Evolutionary conservation across 1,140 invertebrate genomes (phyloP).

Genomic region (Dendroctonus valens): DNA sequence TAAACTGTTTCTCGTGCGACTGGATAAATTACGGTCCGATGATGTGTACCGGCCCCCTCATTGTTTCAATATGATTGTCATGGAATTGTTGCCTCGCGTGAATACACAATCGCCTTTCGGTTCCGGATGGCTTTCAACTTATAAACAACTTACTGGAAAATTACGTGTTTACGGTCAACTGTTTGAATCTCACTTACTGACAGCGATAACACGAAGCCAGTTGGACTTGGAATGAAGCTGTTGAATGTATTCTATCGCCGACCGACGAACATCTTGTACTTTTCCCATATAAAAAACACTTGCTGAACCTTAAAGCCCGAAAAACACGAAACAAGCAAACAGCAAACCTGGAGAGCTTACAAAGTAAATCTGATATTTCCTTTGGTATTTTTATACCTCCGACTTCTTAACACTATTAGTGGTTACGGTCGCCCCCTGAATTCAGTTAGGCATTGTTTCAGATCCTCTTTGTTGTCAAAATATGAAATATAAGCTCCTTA

Average conservation of each 20-base stretch:
- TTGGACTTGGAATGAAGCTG: no score
- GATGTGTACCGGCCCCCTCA: conserved; percentile 1
- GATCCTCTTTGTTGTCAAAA: conserved; percentile 20
- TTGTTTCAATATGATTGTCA: conserved; percentile 13
- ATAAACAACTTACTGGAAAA: no score
- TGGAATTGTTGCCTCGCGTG: conserved; percentile 12
- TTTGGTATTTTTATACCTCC: background rate
- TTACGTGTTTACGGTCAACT: no score
- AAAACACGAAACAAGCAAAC: no score
- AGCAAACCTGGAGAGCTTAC: background rate
- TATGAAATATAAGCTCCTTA: conserved; percentile 18
- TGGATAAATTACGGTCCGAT: conserved; percentile 11
- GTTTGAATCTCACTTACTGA: no score
- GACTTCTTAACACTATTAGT: background rate
- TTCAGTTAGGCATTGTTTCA: conserved; percentile 13
- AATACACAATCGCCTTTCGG: conserved; percentile 10
- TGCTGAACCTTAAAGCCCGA: no score
- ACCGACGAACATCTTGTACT: no score
- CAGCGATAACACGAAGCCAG: no score
- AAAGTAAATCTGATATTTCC: conserved; percentile 2
- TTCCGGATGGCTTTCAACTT: background rate
- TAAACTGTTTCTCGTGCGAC: conserved; percentile 10
- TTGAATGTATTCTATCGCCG: no score
- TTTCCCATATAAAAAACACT: no score
- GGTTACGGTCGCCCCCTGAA: conserved; percentile 1